Evolutionary conservation across 2,113 vertebrate species (phyloP).

Genomic region (Hydrochoerus hydrochaeris): DNA sequence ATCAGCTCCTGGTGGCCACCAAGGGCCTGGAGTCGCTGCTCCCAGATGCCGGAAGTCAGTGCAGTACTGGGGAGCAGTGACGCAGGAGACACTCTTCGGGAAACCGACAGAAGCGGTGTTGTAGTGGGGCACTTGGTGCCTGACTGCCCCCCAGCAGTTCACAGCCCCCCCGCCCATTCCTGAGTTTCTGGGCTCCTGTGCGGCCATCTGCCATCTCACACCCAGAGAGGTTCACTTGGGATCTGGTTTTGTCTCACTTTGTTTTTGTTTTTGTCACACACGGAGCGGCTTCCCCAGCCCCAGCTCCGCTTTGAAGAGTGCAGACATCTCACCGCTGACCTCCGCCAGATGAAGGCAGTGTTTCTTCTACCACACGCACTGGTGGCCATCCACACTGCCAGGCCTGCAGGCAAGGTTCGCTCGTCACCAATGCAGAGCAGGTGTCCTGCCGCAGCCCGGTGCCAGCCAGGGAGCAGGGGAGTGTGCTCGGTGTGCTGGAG

Average conservation of each 20-base stretch:
- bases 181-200: no score
- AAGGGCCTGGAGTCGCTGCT: neutral
- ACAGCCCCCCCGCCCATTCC: neutral
- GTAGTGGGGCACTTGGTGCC: neutral
- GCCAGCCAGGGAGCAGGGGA: neutral
- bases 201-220: neutral
- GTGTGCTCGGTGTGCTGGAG: neutral
- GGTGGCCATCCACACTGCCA: no score
- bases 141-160: neutral
- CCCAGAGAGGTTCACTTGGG: fast-evolving
- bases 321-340: neutral
- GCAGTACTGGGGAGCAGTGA: neutral
- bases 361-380: neutral
- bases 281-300: neutral
- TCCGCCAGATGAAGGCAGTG: neutral
- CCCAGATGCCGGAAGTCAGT: neutral
- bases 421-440: neutral
- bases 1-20: neutral
- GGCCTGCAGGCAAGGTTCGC: neutral
- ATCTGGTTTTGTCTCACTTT: neutral
- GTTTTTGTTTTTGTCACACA: neutral
- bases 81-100: neutral
- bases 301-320: neutral
- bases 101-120: neutral
- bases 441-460: neutral